Evolutionary conservation across 2,797 vertebrate genomes (phyloP).

Genomic region (Loriculus beryllinus): DNA sequence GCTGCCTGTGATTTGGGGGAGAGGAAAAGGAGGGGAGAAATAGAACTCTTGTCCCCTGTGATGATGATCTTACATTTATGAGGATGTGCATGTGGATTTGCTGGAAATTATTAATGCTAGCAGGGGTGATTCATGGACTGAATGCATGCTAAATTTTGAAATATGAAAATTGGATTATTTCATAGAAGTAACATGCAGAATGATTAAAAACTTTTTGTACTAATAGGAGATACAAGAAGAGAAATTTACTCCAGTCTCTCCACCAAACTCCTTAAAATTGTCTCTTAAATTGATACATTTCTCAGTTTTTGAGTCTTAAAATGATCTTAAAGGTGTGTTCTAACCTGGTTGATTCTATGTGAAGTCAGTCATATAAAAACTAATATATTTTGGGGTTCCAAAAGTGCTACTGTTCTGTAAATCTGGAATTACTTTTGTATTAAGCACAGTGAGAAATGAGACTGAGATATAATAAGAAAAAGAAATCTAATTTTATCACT

Average conservation of each 20-base stretch:
- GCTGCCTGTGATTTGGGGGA: background rate
- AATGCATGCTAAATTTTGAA: background rate
- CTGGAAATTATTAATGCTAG: background rate
- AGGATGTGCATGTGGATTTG: background rate
- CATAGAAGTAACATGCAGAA: background rate
- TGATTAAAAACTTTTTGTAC: background rate
- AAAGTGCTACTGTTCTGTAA: background rate
- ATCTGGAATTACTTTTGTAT: background rate
- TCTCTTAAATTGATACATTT: background rate
- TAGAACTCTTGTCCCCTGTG: background rate
- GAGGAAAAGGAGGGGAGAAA: background rate
- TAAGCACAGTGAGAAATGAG: background rate
- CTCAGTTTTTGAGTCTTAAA: background rate
- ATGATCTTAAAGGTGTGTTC: background rate
- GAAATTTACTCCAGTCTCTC: background rate
- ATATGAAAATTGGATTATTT: background rate
- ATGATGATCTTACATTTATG: background rate
- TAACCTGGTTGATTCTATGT: background rate
- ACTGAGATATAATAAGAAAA: background rate
- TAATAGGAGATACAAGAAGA: background rate
- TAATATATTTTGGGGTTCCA: background rate
- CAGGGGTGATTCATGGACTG: background rate
- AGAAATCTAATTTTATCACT: background rate
- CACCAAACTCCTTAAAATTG: background rate
- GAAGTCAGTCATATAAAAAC: background rate